Evolutionary conservation across 2,888 invertebrate species (phyloP), one percentile per base, ranked within the genome.

Genomic region (Nomada ruficornis): DNA sequence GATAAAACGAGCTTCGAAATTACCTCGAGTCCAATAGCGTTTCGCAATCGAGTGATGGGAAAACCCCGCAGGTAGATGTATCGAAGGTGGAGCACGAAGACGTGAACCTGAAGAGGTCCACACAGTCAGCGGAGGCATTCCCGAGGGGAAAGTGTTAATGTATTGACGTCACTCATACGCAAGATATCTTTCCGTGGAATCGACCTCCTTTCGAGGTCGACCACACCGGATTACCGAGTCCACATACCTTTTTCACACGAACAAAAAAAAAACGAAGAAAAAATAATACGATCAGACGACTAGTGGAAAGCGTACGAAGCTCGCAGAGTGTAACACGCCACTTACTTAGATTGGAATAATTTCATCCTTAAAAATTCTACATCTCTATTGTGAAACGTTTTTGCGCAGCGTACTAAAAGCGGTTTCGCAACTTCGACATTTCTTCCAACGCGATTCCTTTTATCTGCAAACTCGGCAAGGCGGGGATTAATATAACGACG

Each of bases 121-220:
- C n/a, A 18, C 78, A 52, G 23, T 50, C 36, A 55, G 60, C 70
- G 44, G 65, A 72, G 63, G 77, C 85, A 86, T 89, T 87, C 87
- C 79, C 84, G 54, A 79, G 83, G 90, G 87, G 90, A 91, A 91
- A 91, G 91, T 90, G 82, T 86, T 86, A 82, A 82, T 81, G 80
- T 71, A 84, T 87, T 91, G 91, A 91, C 91, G 90, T 91, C 91
- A 91, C 69, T 82, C 73, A 73, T 79, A 85, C 81, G 83, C 78
- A 77, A 86, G 84, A 86, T 88, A 88, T 83, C 86, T 82, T 88
- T 85, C 88, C 82, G 77, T 78, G 83, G 89, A 90, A 90, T 88
- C 88, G 88, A 86, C 90, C 90, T 90, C 88, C 86, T 90, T 90
- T 89, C 87, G 87, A 89, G 90, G 89, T 87, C 89, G 74, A 82